Percentiles rank a stretch among this genome's conserved stretches.
Evolutionary conservation across 1,140 invertebrate species (phyloP).

Genomic region (Lordiphosa collinella): DNA sequence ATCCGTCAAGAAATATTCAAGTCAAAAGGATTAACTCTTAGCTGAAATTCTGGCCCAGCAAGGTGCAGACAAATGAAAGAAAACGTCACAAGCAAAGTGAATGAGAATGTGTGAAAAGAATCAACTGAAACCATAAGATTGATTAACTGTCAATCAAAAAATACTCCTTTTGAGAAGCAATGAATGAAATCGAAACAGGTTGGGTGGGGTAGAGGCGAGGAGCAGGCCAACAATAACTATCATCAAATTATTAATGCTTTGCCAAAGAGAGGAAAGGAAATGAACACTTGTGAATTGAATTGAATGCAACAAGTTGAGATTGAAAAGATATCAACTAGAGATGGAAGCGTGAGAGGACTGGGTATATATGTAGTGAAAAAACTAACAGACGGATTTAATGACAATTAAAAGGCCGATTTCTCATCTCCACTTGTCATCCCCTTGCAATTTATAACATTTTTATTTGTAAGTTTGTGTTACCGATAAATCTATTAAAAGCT

Average conservation of each 20-base stretch:
- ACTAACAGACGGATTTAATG: too few relatives aligned
- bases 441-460: too few relatives aligned
- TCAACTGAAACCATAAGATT: conserved; percentile 58
- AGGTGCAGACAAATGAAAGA: conserved; percentile 35
- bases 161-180: conserved; percentile 21
- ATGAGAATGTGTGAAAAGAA: conserved; percentile 65
- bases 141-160: conserved; percentile 72
- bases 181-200: conserved; percentile 68
- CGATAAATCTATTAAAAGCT: too few relatives aligned
- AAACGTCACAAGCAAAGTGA: conserved; percentile 46
- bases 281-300: conserved; percentile 17
- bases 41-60: conserved; percentile 42
- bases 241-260: conserved; percentile 61
- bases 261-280: conserved; percentile 4
- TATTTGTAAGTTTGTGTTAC: too few relatives aligned
- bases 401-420: too few relatives aligned
- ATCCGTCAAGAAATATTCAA: conserved; percentile 58
- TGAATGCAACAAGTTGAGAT: conserved; percentile 28
- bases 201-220: conserved; percentile 1
- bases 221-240: conserved; percentile 42
- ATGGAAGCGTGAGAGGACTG: conserved; percentile 2
- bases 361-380: too few relatives aligned
- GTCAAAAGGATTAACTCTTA: conserved; percentile 65
- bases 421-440: too few relatives aligned
- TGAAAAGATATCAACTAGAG: conserved; percentile 1